Evolutionary conservation across 2,888 invertebrate species (phyloP), one percentile per base, ranked within the genome.

Genomic region (Chrysomela aeneicollis): DNA sequence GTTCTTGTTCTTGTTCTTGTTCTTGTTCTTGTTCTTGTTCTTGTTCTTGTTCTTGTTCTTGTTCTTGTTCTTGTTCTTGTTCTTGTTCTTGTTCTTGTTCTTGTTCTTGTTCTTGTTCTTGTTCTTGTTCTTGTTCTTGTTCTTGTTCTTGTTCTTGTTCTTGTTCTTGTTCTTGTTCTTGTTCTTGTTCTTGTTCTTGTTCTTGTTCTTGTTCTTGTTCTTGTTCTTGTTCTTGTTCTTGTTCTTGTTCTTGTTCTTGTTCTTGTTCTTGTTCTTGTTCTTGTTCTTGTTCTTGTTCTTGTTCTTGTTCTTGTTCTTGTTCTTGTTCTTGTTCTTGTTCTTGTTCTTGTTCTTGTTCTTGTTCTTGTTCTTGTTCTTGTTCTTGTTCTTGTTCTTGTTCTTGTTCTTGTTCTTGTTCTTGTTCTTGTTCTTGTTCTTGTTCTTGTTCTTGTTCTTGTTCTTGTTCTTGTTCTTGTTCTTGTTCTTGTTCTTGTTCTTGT

Each of bases 381-480:
- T 58, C n/a, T n/a, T n/a, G n/a, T n/a, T n/a, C n/a, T 22, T 17
- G 12, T n/a, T 26, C 52, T 26, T 17, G 53, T 30, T 30, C 9
- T 32, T n/a, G n/a, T 26, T 26, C 6, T 26, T 26, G n/a, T n/a
- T n/a, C n/a, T 17, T 17, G n/a, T 58, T 5, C 17, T 18, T 26
- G 26, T 21, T 26, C 26, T n/a, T 26, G 46, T 46, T 47, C 15
- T 58, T 49, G 15, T 19, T 17, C 15, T 2, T 15, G 26, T 22
- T 58, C 12, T 26, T 47, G 58, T 47, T 58, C n/a, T n/a, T n/a
- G n/a, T n/a, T n/a, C n/a, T 22, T 17, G 12, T n/a, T 26, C 52
- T 26, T 17, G 53, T 30, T 30, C 9, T 32, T n/a, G n/a, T 26
- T 26, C 6, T 26, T 26, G n/a, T n/a, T n/a, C n/a, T 17, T 17